A percentile compares a stretch with the other conserved stretches of the same genome.
phyloP scores from a whole-genome alignment of 2,797 vertebrate genomes.

The Phyllotis vaccarum region DNA sequence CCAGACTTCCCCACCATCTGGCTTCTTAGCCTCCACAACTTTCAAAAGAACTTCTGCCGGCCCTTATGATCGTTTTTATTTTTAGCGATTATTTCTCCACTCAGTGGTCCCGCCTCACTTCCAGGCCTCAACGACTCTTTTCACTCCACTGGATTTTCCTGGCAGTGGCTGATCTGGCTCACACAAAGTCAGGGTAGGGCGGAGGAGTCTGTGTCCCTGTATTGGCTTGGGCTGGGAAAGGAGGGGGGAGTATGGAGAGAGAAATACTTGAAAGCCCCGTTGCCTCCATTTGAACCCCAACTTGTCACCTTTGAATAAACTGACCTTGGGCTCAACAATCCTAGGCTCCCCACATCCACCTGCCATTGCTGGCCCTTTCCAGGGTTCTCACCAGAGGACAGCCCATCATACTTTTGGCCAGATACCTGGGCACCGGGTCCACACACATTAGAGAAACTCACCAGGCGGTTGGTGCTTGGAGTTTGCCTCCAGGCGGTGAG shows the following conservation, averaged over 20 bases:
- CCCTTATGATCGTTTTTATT: neutral
- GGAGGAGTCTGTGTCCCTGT: neutral
- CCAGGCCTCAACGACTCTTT: neutral
- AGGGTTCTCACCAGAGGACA: neutral
- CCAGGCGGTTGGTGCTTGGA: neutral
- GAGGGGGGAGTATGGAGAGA: neutral
- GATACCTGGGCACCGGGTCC: neutral
- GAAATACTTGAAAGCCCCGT: neutral
- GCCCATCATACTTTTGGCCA: neutral
- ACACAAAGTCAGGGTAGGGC: neutral
- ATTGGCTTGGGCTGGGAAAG: neutral
- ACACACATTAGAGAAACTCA: slow-evolving; percentile 56
- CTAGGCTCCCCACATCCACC: neutral
- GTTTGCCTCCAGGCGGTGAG: neutral
- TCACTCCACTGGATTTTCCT: neutral
- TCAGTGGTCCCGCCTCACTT: neutral
- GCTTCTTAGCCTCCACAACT: slow-evolving; percentile 5
- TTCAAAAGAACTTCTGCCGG: slow-evolving; percentile 3
- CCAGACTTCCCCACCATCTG: neutral
- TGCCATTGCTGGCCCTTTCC: neutral
- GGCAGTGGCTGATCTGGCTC: neutral
- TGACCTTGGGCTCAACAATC: neutral
- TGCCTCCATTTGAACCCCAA: neutral
- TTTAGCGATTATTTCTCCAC: neutral
- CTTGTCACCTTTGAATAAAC: neutral